Percentiles rank a stretch among this genome's conserved stretches.
Evolutionary conservation across 2,888 invertebrate species (phyloP).

Genomic region (Baronia brevicornis): DNA sequence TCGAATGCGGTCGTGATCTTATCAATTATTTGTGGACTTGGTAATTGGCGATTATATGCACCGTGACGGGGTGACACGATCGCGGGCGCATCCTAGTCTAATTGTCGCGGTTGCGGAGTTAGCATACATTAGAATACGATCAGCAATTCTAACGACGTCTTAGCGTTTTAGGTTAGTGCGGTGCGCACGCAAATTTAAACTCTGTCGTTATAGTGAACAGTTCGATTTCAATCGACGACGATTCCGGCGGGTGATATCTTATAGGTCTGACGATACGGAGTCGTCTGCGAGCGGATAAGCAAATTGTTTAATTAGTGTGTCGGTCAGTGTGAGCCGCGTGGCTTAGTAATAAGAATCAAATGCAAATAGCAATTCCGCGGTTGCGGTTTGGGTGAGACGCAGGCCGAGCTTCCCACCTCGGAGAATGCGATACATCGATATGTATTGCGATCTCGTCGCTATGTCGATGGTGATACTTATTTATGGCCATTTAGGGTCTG

Average conservation of each 20-base stretch:
- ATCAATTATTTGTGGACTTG: conserved; percentile 36
- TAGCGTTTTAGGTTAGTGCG: conserved; percentile 32
- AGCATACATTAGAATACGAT: conserved; percentile 69
- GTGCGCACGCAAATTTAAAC: conserved; percentile 23
- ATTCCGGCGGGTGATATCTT: conserved; percentile 15
- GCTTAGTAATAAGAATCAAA: conserved; percentile 47
- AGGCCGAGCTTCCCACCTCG: conserved; percentile 10
- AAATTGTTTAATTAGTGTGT: conserved; percentile 66
- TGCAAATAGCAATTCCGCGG: conserved; percentile 39
- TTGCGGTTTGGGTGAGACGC: conserved; percentile 14
- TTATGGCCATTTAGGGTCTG: conserved; percentile 28
- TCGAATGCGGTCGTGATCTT: conserved; percentile 55
- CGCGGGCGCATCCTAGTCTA: conserved; percentile 47
- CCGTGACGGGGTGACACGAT: conserved; percentile 47
- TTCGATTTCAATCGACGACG: conserved; percentile 8
- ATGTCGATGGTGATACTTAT: conserved; percentile 27
- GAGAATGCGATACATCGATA: conserved; percentile 17
- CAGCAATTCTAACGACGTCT: conserved; percentile 52
- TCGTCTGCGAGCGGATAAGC: conserved; percentile 43
- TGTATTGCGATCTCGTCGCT: conserved; percentile 30
- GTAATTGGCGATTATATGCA: conserved; percentile 53
- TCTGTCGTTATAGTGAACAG: conserved; percentile 15
- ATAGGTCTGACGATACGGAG: conserved; percentile 16
- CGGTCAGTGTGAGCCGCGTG: conserved; percentile 31
- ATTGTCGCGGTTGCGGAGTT: conserved; percentile 61